Base-by-base conservation (phyloP, 2,113 vertebrate species). In the Macquaria ambigua region DNA sequence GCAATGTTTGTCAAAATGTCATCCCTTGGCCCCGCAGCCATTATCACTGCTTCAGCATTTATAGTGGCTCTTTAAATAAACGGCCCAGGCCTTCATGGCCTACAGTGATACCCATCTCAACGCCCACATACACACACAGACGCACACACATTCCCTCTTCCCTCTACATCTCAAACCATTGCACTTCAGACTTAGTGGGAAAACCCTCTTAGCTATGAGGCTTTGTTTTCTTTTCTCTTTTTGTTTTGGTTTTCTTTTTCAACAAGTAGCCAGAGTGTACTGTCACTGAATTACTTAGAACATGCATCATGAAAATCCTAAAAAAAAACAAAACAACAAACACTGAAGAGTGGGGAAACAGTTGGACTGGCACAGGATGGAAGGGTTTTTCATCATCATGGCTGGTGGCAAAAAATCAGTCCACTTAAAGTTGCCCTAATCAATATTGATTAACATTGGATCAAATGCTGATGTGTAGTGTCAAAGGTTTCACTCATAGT, bases 1-100 rank as follows among this genome's bases (percentile, higher is more conserved):
- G 92, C 90, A n/a, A 70, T 92, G 92, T 95, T 95, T 93, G 92
- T 95, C 94, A 95, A 94, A 93, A 88, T 95, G 95, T 91, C 94
- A 94, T 90, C 90, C 89, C 73, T 81, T 56, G 84, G 91, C 85
- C 90, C 89, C 64, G 78, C 81, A 82, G 92, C 89, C 87, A 94
- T 95, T 94, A 94, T 94, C 93, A 92, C 91, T 46, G 88, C 92
- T 91, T 91, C 87, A 91, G 90, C 92, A 92, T 94, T 95, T 93
- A 94, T 93, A 93, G 92, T 79, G 93, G 88, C 91, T 92, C 91
- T 93, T 94, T 93, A 95, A 94, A 95, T 94, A 94, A 94, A 94
- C 79, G 68, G 84, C 81, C 90, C 81, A 59, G 81, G 82, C 87
- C 79, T 88, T 89, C 87, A 83, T 82, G 64, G 82, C 87, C 84